These are phyloP conservation scores for Cettia cetti DNA, from an alignment of 2,113 vertebrate species.

Conservation along the genomic window DNA sequence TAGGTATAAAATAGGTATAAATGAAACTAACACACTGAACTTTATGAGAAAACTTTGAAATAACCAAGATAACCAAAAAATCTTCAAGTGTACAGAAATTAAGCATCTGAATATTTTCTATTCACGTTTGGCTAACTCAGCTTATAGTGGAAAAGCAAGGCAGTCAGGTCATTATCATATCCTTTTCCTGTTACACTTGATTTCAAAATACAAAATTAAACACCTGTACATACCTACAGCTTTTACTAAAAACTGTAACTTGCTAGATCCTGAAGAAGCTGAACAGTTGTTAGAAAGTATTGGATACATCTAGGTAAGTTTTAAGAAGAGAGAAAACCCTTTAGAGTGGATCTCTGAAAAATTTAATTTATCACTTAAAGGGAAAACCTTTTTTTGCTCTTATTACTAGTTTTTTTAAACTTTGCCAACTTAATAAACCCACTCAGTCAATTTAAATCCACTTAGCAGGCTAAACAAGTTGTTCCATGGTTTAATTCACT, in stretches of 20 bases:
- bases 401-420: not conserved
- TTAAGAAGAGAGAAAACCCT: not conserved
- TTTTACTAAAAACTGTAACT: not conserved
- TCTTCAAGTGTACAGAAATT: not conserved
- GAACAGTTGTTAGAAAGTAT: not conserved
- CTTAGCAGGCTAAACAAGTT: conserved; percentile 34
- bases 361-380: not conserved
- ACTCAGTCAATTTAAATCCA: not conserved
- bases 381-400: not conserved
- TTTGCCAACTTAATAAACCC: conserved; percentile 20
- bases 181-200: not conserved
- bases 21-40: not conserved
- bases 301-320: not conserved
- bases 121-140: not conserved
- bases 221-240: not conserved
- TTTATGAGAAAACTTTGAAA: not conserved
- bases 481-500: conserved; percentile 32
- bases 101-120: not conserved
- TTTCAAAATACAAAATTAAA: not conserved
- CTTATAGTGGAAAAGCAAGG: not conserved
- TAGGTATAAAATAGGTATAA: not conserved
- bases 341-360: not conserved
- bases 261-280: not conserved
- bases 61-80: not conserved
- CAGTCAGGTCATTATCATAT: not conserved